Evolutionary conservation across 1,140 invertebrate species (phyloP).

Genomic region (Oryzaephilus surinamensis): DNA sequence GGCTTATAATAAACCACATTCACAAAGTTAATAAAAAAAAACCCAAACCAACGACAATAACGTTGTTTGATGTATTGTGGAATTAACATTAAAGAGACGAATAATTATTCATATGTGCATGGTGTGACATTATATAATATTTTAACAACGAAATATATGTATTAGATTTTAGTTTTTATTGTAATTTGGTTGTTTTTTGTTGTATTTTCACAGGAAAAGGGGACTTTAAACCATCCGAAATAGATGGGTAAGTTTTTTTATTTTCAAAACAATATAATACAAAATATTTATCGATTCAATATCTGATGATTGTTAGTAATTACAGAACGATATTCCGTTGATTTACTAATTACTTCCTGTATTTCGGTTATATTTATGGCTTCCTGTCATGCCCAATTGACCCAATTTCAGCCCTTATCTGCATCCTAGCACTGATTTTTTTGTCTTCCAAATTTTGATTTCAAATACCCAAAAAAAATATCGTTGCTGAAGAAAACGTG

Average conservation of each 20-base stretch:
- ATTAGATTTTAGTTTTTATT: not conserved
- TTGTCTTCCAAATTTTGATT: no score
- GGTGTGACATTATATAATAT: no score
- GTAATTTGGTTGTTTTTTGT: slow-evolving; percentile 19
- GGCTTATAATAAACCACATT: no score
- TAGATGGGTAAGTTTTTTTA: slow-evolving; percentile 41
- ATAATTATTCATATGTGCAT: slow-evolving; percentile 13
- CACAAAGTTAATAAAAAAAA: no score
- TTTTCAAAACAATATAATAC: not conserved
- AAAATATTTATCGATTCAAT: not conserved
- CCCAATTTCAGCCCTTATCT: no score
- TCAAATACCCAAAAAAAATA: no score
- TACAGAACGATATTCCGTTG: slow-evolving; percentile 19
- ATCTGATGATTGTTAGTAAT: slow-evolving; percentile 10
- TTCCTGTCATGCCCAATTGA: slow-evolving; percentile 18
- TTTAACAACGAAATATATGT: not conserved
- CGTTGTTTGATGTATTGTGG: slow-evolving; percentile 15
- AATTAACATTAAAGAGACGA: slow-evolving; percentile 10
- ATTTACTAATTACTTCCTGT: slow-evolving; percentile 28
- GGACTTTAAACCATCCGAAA: slow-evolving; percentile 45
- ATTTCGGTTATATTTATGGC: slow-evolving; percentile 20
- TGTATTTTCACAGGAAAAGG: slow-evolving; percentile 43
- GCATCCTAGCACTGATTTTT: no score
- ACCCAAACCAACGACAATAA: no score
- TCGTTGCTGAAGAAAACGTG: no score